These are phyloP conservation scores for Chironomus riparius DNA, from an alignment of 2,888 invertebrate genomes.

Conservation along the genomic window DNA sequence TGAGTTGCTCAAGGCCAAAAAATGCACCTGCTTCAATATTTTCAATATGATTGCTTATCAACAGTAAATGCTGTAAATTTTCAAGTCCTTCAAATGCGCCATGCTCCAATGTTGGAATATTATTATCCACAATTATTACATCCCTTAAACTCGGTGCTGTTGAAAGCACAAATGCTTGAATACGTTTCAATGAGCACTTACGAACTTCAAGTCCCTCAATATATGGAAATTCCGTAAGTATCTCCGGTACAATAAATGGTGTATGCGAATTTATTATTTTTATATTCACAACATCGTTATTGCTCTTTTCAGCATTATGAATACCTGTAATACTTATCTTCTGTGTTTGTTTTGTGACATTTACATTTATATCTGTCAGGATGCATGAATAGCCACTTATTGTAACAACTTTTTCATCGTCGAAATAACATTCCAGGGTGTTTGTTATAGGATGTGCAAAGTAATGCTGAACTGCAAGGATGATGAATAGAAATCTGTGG, in stretches of 20 bases:
- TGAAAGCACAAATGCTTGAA: neutral
- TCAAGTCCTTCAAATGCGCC: neutral
- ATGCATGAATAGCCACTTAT: neutral
- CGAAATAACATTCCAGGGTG: neutral
- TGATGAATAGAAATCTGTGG: no score
- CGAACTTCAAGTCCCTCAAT: neutral
- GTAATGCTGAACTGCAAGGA: no score
- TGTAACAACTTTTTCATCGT: neutral
- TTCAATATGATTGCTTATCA: neutral
- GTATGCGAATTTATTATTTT: neutral
- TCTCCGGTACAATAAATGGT: slow-evolving; percentile 4
- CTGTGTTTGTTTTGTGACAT: neutral
- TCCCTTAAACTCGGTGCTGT: neutral
- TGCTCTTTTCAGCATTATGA: neutral
- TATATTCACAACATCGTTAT: neutral
- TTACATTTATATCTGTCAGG: neutral
- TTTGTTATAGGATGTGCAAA: neutral
- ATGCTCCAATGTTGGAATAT: neutral
- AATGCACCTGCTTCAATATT: neutral
- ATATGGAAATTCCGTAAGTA: neutral
- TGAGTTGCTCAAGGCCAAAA: neutral
- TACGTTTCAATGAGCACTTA: neutral
- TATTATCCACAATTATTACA: neutral
- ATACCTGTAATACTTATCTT: neutral
- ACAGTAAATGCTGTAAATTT: neutral